Conservation (phyloP, 1,140 invertebrate genomes). For the Apis laboriosa region DNA sequence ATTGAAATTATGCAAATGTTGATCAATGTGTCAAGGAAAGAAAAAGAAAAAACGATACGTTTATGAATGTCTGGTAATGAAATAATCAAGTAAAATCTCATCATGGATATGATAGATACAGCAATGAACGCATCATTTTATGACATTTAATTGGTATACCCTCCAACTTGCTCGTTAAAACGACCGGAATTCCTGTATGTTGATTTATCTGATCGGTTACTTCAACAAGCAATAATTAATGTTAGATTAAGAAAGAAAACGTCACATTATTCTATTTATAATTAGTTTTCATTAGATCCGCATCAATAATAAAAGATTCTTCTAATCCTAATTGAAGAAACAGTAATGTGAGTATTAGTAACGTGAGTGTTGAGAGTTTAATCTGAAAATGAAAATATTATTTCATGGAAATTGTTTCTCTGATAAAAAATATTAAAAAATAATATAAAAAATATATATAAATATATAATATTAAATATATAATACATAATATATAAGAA, state of each 20-base stretch:
- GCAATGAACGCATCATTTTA: conserved; percentile 16
- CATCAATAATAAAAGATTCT: neutral
- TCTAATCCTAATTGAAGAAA: neutral
- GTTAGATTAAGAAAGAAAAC: conserved; percentile 41
- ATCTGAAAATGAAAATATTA: neutral
- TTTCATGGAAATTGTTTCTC: neutral
- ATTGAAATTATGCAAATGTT: neutral
- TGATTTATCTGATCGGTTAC: conserved; percentile 58
- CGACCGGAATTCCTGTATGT: conserved; percentile 57
- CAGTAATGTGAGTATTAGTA: neutral
- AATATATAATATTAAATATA: too few relatives aligned
- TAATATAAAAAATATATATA: neutral
- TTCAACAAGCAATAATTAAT: conserved; percentile 51
- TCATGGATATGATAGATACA: neutral
- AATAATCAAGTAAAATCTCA: conserved; percentile 4
- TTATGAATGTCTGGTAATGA: conserved; percentile 2
- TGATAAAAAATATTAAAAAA: neutral
- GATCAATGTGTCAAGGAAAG: conserved; percentile 4
- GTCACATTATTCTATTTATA: conserved; percentile 14
- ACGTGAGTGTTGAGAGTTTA: neutral
- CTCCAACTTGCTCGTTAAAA: conserved; percentile 55
- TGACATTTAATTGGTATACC: conserved; percentile 61
- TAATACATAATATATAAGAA: neutral
- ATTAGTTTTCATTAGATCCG: conserved; percentile 27
- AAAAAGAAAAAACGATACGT: neutral